A percentile compares a stretch with the other conserved stretches of the same genome.
Conservation (phyloP, 2,888 invertebrate genomes). For the Andrena fulva region DNA sequence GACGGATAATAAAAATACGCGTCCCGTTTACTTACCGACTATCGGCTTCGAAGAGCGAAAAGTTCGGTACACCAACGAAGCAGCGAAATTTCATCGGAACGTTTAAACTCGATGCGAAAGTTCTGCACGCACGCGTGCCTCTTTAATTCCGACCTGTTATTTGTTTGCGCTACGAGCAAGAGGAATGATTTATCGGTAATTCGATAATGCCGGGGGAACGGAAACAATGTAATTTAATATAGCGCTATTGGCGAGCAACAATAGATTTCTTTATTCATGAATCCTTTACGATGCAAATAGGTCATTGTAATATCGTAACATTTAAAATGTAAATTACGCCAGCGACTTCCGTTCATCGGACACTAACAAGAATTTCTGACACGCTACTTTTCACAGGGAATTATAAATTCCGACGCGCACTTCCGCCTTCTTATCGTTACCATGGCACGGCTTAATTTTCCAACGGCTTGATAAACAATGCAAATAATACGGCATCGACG, state of each 20-base stretch:
- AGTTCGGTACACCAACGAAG: no score
- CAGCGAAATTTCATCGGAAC: no score
- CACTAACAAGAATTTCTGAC: neutral
- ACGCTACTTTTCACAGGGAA: neutral
- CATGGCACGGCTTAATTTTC: neutral
- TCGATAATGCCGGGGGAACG: neutral
- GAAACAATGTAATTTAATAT: neutral
- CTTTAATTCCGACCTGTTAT: neutral
- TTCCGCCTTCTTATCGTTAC: neutral
- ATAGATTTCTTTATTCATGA: constrained; percentile 1
- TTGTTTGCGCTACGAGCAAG: neutral
- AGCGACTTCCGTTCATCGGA: neutral
- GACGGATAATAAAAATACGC: neutral
- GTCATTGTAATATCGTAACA: neutral
- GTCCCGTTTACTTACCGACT: neutral
- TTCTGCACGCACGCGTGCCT: neutral
- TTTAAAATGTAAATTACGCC: constrained; percentile 2
- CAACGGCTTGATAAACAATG: neutral
- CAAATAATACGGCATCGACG: neutral
- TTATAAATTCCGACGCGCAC: neutral
- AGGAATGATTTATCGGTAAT: neutral
- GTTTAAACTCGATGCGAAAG: no score
- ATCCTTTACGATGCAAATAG: neutral
- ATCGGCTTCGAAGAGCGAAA: no score
- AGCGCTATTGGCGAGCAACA: neutral